Evolutionary conservation across 2,113 vertebrate species (phyloP).

Genomic region (Leiothrix lutea): DNA sequence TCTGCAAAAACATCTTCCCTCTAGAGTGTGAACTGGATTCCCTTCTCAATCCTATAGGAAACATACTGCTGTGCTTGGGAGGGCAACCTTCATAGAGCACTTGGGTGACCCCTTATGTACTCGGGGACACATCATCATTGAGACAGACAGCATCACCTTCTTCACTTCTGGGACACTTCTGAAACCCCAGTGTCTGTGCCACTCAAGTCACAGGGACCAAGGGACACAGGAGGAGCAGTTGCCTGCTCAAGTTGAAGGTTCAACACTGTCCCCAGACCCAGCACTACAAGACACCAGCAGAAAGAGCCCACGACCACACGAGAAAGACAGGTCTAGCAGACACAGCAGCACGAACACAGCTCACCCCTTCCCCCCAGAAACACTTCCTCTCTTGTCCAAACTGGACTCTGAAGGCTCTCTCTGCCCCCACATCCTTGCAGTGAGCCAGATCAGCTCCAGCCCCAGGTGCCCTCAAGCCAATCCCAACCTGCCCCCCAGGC

Average conservation of each 20-base stretch:
- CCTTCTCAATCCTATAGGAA: neutral
- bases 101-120: neutral
- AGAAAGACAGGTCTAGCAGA: neutral
- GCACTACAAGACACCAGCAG: neutral
- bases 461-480: neutral
- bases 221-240: neutral
- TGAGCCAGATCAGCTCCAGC: neutral
- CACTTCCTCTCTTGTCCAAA: neutral
- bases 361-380: neutral
- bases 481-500: neutral
- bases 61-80: neutral
- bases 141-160: neutral
- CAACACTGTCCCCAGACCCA: neutral
- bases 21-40: neutral
- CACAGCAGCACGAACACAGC: neutral
- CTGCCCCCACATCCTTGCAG: neutral
- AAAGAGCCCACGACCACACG: fast-evolving
- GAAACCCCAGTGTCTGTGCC: neutral
- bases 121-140: neutral
- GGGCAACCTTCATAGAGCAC: fast-evolving
- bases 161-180: neutral
- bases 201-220: neutral
- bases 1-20: neutral
- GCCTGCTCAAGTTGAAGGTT: neutral
- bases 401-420: neutral